Evolutionary conservation across 2,797 vertebrate genomes (phyloP).

Genomic region (Setipinna tenuifilis): DNA sequence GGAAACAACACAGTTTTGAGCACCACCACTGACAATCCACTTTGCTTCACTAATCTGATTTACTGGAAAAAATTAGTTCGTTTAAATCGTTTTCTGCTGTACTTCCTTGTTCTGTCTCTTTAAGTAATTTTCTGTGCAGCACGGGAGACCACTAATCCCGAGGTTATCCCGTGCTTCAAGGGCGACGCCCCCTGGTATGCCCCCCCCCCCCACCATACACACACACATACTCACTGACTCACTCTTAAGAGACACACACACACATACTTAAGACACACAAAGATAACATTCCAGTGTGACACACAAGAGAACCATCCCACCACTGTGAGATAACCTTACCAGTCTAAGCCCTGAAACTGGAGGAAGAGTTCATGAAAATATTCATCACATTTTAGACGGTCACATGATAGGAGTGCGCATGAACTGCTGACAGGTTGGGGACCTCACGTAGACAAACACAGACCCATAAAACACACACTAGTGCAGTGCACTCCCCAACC

Average conservation of each 20-base stretch:
- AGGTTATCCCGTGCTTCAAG: conserved; percentile 54
- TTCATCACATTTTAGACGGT: too few species aligned
- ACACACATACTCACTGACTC: background rate
- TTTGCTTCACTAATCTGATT: background rate
- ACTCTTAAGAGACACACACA: too few species aligned
- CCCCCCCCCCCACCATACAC: background rate
- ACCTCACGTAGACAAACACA: background rate
- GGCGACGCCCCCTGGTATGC: conserved; percentile 39
- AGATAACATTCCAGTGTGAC: too few species aligned
- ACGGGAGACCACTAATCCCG: conserved; percentile 27
- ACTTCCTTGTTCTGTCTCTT: conserved; percentile 3
- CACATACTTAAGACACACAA: too few species aligned
- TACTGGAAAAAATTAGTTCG: background rate
- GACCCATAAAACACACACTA: background rate
- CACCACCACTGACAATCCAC: background rate
- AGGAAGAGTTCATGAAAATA: too few species aligned
- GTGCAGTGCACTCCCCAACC: too few species aligned
- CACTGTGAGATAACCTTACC: too few species aligned
- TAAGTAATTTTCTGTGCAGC: conserved; percentile 2
- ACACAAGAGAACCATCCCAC: too few species aligned
- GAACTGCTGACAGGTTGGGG: too few species aligned
- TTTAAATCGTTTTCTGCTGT: background rate
- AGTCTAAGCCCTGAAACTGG: too few species aligned
- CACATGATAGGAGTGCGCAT: too few species aligned
- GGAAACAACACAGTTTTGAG: background rate